Evolutionary conservation across 2,113 vertebrate genomes (phyloP).

Genomic region (Elephantulus edwardii): DNA sequence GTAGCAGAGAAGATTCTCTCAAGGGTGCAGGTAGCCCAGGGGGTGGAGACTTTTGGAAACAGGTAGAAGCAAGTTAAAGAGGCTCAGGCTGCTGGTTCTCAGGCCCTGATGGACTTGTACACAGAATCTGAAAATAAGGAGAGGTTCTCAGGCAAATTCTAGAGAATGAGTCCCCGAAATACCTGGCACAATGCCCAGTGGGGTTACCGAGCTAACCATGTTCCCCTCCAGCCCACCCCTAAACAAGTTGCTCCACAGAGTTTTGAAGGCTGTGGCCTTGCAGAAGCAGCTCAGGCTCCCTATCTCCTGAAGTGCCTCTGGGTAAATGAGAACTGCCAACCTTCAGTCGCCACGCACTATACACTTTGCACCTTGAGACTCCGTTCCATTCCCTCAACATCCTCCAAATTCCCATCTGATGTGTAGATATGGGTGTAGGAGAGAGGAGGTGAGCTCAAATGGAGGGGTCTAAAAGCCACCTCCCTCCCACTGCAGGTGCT

Average conservation of each 20-base stretch:
- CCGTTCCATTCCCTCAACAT: background rate
- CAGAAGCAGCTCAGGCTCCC: background rate
- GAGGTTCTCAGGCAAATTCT: background rate
- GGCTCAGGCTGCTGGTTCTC: background rate
- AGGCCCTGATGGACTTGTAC: background rate
- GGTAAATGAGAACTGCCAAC: background rate
- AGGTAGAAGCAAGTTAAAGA: background rate
- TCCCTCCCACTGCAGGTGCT: background rate
- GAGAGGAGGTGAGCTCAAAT: background rate
- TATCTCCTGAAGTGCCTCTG: background rate
- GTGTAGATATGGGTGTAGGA: background rate
- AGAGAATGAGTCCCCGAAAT: background rate
- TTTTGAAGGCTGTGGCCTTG: background rate
- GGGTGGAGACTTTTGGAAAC: background rate
- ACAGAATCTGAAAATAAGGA: background rate
- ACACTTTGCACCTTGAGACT: background rate
- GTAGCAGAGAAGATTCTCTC: conserved; percentile 26
- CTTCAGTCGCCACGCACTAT: background rate
- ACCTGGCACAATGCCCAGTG: background rate
- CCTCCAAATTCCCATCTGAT: background rate
- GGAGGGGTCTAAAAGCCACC: background rate
- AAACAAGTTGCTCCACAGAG: background rate
- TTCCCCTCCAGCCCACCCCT: background rate
- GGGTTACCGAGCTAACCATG: background rate
- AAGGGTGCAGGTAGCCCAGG: background rate